These are phyloP conservation scores for Tromatobia lineatoria DNA, from an alignment of 2,888 invertebrate species.

Conservation along the genomic window DNA sequence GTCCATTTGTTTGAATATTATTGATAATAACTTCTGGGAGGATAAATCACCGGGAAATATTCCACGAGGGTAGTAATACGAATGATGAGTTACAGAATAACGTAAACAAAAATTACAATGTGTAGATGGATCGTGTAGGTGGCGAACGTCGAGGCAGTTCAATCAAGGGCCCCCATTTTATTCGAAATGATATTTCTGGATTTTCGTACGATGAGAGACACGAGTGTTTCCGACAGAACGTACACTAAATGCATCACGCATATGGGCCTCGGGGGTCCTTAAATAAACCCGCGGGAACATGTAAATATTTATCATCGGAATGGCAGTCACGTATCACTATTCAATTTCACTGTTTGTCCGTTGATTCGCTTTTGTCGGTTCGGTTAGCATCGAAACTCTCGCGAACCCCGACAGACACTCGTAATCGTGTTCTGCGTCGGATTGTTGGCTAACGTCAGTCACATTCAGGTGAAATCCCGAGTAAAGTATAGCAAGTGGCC, in stretches of 20 bases:
- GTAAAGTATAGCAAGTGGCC: constrained; percentile 7
- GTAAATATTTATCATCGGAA: constrained; percentile 71
- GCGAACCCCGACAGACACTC: neutral
- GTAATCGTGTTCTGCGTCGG: constrained; percentile 5
- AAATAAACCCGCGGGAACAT: constrained; percentile 64
- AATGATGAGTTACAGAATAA: neutral
- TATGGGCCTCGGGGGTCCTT: constrained; percentile 49
- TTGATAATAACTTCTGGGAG: neutral
- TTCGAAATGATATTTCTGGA: constrained; percentile 64
- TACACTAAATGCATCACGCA: constrained; percentile 15
- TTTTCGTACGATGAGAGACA: constrained; percentile 48
- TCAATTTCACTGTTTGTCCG: constrained; percentile 60
- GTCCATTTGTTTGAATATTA: neutral
- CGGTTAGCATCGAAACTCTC: constrained; percentile 26
- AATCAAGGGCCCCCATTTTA: constrained; percentile 59
- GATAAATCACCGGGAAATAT: neutral
- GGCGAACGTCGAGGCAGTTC: constrained; percentile 27
- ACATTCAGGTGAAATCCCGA: neutral
- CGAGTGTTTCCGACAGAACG: constrained; percentile 30
- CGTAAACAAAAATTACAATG: constrained; percentile 24
- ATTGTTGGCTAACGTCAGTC: neutral
- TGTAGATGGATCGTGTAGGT: neutral
- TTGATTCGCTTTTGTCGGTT: constrained; percentile 48
- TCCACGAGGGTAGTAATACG: neutral
- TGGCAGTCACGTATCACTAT: constrained; percentile 63